Conservation (phyloP, 2,888 invertebrate species). For the Philereme vetulata region DNA sequence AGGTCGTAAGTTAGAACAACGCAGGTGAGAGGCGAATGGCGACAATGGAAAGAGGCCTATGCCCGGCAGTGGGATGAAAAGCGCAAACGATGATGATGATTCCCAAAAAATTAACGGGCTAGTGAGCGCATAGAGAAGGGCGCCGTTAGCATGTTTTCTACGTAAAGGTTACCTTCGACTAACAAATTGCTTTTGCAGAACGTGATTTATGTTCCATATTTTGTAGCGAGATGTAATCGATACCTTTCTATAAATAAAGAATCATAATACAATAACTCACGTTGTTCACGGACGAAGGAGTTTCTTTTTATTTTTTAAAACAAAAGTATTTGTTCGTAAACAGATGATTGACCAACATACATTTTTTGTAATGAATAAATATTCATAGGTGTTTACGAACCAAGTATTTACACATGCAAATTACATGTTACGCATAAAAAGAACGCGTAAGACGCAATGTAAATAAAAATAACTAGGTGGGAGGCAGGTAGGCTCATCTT, state of each 20-base stretch:
- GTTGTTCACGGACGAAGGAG: too few relatives aligned
- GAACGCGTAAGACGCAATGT: conserved; percentile 24
- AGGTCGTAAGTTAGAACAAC: too few relatives aligned
- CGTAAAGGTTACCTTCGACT: conserved; percentile 6
- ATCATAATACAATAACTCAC: neutral
- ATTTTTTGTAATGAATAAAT: too few relatives aligned
- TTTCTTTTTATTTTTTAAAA: too few relatives aligned
- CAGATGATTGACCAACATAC: too few relatives aligned
- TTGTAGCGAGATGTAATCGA: conserved; percentile 37
- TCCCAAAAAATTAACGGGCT: neutral
- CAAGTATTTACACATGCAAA: conserved; percentile 18
- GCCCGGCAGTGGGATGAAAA: too few relatives aligned
- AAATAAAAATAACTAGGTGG: conserved; percentile 36
- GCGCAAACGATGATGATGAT: too few relatives aligned
- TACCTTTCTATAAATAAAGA: conserved; percentile 28
- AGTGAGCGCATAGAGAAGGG: neutral
- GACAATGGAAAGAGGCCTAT: too few relatives aligned
- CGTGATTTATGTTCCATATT: conserved; percentile 42
- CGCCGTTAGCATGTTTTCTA: conserved; percentile 5
- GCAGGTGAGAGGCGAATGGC: too few relatives aligned
- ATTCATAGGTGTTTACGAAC: conserved; percentile 8
- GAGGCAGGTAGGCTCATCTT: conserved; percentile 34
- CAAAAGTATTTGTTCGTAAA: too few relatives aligned
- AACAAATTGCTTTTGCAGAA: conserved; percentile 36
- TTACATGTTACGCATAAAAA: conserved; percentile 7